phyloP scores from a whole-genome alignment of 2,797 vertebrate species.

The Hydrocynus forskahlii region DNA sequence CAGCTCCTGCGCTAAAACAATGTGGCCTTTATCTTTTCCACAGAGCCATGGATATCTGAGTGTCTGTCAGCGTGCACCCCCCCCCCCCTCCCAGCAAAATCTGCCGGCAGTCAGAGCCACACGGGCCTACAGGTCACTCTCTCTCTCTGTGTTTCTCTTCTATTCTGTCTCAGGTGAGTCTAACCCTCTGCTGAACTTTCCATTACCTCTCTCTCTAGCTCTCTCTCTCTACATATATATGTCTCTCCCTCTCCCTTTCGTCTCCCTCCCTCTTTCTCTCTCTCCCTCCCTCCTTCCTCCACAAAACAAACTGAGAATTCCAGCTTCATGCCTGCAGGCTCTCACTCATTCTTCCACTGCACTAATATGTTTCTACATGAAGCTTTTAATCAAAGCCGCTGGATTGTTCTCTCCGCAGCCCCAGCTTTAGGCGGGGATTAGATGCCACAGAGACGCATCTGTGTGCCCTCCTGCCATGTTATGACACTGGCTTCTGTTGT shows the following conservation, averaged over 20 bases:
- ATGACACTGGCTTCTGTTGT: slow-evolving; percentile 12
- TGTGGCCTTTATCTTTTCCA: slow-evolving; percentile 72
- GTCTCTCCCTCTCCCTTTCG: slow-evolving; percentile 68
- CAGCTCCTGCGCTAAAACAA: slow-evolving; percentile 66
- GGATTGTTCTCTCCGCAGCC: slow-evolving; percentile 57
- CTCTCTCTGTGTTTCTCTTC: slow-evolving; percentile 59
- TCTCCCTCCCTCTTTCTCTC: slow-evolving; percentile 56
- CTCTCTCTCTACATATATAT: slow-evolving; percentile 2
- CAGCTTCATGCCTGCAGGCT: slow-evolving; percentile 68
- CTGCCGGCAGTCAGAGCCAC: slow-evolving; percentile 59
- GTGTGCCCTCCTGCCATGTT: slow-evolving; percentile 16
- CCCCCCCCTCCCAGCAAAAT: slow-evolving; percentile 30
- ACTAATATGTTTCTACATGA: slow-evolving; percentile 74
- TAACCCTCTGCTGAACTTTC: slow-evolving; percentile 79
- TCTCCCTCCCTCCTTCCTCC: slow-evolving; percentile 60
- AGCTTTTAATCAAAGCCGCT: slow-evolving; percentile 63
- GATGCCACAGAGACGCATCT: slow-evolving; percentile 17
- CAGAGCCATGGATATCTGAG: slow-evolving; percentile 64
- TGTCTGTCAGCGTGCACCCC: slow-evolving; percentile 62
- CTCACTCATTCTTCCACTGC: slow-evolving; percentile 67
- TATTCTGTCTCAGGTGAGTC: slow-evolving; percentile 65
- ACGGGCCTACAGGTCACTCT: slow-evolving; percentile 69
- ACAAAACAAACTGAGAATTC: slow-evolving; percentile 76
- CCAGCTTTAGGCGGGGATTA: slow-evolving; percentile 54
- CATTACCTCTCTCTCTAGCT: slow-evolving; percentile 59